These are phyloP conservation scores for Heliconius ismenius DNA, from an alignment of 2,888 invertebrate genomes.

Conservation along the genomic window DNA sequence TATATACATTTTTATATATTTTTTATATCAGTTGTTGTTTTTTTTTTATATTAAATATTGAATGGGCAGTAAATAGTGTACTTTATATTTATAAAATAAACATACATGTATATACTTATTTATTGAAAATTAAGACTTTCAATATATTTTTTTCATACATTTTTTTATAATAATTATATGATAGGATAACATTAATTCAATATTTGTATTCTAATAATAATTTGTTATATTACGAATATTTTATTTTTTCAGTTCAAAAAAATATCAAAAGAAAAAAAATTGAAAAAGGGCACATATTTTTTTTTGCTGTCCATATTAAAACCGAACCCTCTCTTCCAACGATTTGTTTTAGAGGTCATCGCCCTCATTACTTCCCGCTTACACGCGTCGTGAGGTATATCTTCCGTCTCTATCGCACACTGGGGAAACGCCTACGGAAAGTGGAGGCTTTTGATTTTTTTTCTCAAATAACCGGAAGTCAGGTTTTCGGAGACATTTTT, in stretches of 20 bases:
- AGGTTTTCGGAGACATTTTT: constrained; percentile 56
- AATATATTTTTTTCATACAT: too few species aligned
- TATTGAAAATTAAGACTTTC: too few species aligned
- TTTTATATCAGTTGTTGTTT: background rate
- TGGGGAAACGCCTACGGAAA: constrained; percentile 73
- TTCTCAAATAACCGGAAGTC: constrained; percentile 64
- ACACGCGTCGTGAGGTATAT: constrained; percentile 54
- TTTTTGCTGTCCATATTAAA: constrained; percentile 69
- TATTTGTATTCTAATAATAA: background rate
- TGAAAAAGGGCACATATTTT: constrained; percentile 39
- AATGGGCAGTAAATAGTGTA: background rate
- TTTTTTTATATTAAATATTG: background rate
- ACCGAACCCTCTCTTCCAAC: constrained; percentile 78
- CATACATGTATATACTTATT: background rate
- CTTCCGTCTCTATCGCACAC: constrained; percentile 60
- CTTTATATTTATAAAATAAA: background rate
- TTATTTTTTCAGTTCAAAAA: background rate
- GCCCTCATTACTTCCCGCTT: constrained; percentile 68
- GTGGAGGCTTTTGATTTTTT: constrained; percentile 67
- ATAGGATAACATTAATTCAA: background rate
- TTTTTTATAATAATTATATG: background rate
- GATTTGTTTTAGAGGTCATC: constrained; percentile 82
- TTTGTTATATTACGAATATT: constrained; percentile 26
- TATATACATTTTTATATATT: background rate
- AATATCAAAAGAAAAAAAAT: constrained; percentile 36